Conservation (phyloP, 2,113 vertebrate genomes). For the Mugil cephalus region DNA sequence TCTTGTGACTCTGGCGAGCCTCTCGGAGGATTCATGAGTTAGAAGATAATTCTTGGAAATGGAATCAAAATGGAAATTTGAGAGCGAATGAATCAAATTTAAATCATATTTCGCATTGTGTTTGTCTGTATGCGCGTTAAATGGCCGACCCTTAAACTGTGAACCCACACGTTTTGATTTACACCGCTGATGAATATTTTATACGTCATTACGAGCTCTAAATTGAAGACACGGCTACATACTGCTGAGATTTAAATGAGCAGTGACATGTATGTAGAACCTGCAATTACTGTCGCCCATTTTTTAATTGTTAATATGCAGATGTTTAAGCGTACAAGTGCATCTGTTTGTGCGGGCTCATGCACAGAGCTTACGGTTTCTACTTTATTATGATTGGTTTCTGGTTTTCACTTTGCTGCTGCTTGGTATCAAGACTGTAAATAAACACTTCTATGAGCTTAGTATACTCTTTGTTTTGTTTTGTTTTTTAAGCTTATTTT, state of each 20-base stretch:
- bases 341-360: background rate
- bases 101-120: background rate
- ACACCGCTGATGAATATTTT: conserved; percentile 43
- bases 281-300: conserved; percentile 34
- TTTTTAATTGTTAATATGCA: conserved; percentile 33
- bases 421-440: conserved; percentile 6
- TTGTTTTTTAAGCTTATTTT: conserved; percentile 36
- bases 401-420: background rate
- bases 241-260: conserved; percentile 23
- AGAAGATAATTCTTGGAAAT: conserved; percentile 25
- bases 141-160: conserved; percentile 24
- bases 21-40: conserved; percentile 12
- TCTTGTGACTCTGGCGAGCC: background rate
- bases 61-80: conserved; percentile 28
- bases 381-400: no score
- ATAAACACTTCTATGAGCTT: conserved; percentile 8
- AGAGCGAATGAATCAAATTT: background rate
- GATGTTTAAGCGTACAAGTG: conserved; percentile 9
- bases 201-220: conserved; percentile 11
- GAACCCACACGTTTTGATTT: conserved; percentile 32
- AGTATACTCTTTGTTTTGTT: conserved; percentile 23
- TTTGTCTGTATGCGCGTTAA: conserved; percentile 1
- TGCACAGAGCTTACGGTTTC: conserved; percentile 1
- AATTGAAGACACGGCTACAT: conserved; percentile 17
- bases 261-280: conserved; percentile 32